Evolutionary conservation across 2,797 vertebrate genomes (phyloP).

Genomic region (Lepidocolaptes lacrymiger): DNA sequence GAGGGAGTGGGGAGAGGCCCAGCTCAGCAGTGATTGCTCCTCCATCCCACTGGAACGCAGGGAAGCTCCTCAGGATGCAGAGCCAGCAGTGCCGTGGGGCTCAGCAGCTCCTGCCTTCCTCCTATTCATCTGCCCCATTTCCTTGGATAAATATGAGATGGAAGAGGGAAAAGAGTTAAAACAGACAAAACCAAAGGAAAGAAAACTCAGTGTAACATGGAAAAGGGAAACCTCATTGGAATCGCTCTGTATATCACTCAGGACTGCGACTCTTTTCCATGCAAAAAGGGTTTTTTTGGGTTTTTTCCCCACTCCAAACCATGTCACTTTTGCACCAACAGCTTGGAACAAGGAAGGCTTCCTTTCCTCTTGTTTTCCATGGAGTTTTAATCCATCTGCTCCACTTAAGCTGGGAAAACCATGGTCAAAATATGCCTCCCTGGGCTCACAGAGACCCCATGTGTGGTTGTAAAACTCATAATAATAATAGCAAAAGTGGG

Average conservation of each 20-base stretch:
- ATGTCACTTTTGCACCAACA: not conserved
- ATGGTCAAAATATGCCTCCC: not conserved
- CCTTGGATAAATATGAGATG: not conserved
- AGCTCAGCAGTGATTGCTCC: not conserved
- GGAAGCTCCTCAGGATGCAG: not conserved
- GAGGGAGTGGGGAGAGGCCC: not conserved
- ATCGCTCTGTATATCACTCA: not conserved
- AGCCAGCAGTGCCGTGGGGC: not conserved
- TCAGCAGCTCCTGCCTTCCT: slow-evolving; percentile 4
- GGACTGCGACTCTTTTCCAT: not conserved
- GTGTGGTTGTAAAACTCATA: accelerated
- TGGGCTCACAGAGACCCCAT: not conserved
- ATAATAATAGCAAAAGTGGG: not conserved
- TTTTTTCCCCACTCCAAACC: not conserved
- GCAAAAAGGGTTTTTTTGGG: not conserved
- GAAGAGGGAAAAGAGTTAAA: not conserved
- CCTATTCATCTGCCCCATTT: not conserved
- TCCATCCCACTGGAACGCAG: not conserved
- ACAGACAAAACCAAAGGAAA: not conserved
- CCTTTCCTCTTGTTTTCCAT: not conserved
- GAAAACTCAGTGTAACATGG: not conserved
- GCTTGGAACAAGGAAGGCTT: not conserved
- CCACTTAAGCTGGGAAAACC: not conserved
- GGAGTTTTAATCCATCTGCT: not conserved
- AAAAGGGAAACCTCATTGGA: not conserved